Base-by-base conservation (phyloP, 2,113 vertebrate species). In the Aleadryas rufinucha region DNA sequence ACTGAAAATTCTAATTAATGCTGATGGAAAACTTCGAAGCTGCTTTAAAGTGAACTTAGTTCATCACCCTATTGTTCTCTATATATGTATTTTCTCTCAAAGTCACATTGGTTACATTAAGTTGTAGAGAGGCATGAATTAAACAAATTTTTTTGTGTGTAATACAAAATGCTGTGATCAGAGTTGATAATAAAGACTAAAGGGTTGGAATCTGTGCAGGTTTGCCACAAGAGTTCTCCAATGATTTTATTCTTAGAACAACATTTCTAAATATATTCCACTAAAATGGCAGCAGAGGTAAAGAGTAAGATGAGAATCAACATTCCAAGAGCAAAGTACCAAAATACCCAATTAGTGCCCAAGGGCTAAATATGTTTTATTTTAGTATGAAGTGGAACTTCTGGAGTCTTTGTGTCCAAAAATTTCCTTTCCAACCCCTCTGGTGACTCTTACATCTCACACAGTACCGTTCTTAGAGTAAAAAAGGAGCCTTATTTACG, bases 1-100 rank as follows among this genome's bases (percentile, higher is more conserved):
- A 49, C 60, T 86, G 79, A 97, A 98, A 95, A 94, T 92, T 90
- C 64, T 93, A 86, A 91, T 95, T 41, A 47, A 68, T 70, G 30
- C 61, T 76, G 41, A 16, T 23, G 69, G 91, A 90, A 97, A 95
- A 94, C 74, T 81, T 24, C 39, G 45, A 90, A 71, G 61, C 47
- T 7, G 7, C 74, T 90, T 92, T 93, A 64, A 86, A 90, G 60
- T 61, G 74, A 85, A 91, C 61, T 75, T 90, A 16, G 27, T 64
- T 89, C 70, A 41, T 90, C 84, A 79, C 41, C 33, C 74, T 87
- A 44, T 93, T 89, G 65, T 92, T 95, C 80, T 87, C 60, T 49
- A 30, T 65, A 17, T n/a, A 4, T 50, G 4, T 68, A 37, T 78
- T 77, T 92, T 82, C 45, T 75, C 10, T 27, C 0, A 52, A 68